phyloP scores from a whole-genome alignment of 2,797 vertebrate species.

The Arnoldichthys spilopterus region DNA sequence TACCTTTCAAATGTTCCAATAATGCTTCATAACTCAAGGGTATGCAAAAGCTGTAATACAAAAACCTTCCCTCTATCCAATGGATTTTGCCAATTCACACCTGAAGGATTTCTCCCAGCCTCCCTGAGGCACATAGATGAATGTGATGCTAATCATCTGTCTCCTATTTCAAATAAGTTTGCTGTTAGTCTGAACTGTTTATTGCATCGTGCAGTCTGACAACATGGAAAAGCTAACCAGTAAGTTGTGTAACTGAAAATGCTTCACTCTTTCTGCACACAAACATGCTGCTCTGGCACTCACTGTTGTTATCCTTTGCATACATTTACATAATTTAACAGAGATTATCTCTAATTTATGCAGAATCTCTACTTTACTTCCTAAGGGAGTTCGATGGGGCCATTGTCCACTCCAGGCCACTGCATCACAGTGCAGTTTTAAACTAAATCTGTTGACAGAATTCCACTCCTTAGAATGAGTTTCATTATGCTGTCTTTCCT shows the following conservation, averaged over 20 bases:
- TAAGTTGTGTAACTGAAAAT: not conserved
- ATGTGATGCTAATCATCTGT: not conserved
- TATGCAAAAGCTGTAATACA: too few species aligned
- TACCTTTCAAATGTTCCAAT: too few species aligned
- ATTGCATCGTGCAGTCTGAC: not conserved
- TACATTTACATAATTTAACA: slow-evolving; percentile 79
- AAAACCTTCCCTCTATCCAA: too few species aligned
- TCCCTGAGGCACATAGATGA: not conserved
- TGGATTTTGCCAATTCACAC: too few species aligned
- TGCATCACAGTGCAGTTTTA: not conserved
- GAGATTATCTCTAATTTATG: slow-evolving; percentile 74
- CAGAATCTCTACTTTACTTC: slow-evolving; percentile 71
- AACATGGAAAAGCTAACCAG: not conserved
- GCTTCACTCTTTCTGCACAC: slow-evolving; percentile 51
- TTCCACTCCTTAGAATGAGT: not conserved
- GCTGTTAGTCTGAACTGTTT: not conserved
- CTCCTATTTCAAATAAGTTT: not conserved
- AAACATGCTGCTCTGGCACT: slow-evolving; percentile 56
- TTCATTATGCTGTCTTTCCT: not conserved
- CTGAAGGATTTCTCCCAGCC: not conserved
- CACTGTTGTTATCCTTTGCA: slow-evolving; percentile 68
- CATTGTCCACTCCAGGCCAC: slow-evolving; percentile 22
- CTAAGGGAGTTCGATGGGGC: slow-evolving; percentile 56
- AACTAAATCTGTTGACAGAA: not conserved
- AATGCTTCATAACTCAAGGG: too few species aligned